These are phyloP conservation scores for Pinctada fucata DNA, from an alignment of 2,888 invertebrate species.

Conservation along the genomic window DNA sequence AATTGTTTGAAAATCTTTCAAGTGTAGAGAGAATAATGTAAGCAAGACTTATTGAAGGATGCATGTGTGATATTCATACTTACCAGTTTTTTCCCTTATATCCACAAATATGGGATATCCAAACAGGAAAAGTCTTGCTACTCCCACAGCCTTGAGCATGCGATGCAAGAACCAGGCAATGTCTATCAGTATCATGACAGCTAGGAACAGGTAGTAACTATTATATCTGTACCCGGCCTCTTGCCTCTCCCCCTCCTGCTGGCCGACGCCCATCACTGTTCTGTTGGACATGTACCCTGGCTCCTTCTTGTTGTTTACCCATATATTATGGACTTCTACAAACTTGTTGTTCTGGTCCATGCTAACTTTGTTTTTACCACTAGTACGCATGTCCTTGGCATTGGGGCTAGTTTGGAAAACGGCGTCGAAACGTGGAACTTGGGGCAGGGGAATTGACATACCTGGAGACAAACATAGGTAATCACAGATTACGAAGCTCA, in stretches of 20 bases:
- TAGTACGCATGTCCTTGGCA: background rate
- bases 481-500: no score
- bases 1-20: no score
- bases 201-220: conserved; percentile 53
- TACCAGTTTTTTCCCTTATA: conserved; percentile 68
- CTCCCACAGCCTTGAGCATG: conserved; percentile 70
- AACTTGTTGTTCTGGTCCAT: conserved; percentile 42
- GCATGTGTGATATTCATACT: background rate
- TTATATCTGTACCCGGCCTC: conserved; percentile 41
- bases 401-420: conserved; percentile 12
- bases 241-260: conserved; percentile 47
- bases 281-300: background rate
- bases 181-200: conserved; percentile 68
- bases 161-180: conserved; percentile 72
- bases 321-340: conserved; percentile 42
- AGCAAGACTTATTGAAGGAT: no score
- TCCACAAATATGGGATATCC: conserved; percentile 74
- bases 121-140: conserved; percentile 70
- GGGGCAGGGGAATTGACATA: conserved; percentile 53
- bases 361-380: conserved; percentile 12
- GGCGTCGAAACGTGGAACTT: conserved; percentile 41
- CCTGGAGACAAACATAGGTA: no score
- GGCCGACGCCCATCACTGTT: background rate
- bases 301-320: conserved; percentile 29
- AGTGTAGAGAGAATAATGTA: no score